Conservation (phyloP, 2,113 vertebrate genomes). For the Peromyscus maniculatus region DNA sequence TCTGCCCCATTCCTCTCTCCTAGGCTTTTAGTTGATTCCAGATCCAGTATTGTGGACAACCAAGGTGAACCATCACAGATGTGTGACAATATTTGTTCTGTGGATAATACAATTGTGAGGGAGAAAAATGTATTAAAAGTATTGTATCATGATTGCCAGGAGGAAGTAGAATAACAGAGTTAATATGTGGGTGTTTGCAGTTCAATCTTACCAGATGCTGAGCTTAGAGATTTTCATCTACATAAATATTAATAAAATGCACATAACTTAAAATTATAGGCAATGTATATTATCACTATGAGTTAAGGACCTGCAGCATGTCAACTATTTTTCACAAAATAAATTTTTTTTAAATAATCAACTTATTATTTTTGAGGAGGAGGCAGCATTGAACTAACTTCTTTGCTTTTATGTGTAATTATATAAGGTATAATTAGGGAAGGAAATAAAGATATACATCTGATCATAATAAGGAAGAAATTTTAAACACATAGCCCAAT, state of each 20-base stretch:
- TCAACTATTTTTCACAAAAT: neutral
- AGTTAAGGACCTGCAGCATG: neutral
- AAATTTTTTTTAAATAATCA: neutral
- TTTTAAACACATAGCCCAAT: too few species aligned
- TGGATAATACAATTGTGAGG: neutral
- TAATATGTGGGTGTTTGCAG: too few species aligned
- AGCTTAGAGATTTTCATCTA: neutral
- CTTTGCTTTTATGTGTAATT: neutral
- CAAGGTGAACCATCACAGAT: neutral
- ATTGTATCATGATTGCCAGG: neutral
- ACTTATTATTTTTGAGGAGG: neutral
- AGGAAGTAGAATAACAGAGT: too few species aligned
- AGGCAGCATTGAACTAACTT: neutral
- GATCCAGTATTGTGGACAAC: neutral
- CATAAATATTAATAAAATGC: neutral
- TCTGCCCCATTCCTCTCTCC: too few species aligned
- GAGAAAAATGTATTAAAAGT: neutral
- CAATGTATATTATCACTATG: neutral
- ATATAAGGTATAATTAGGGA: neutral
- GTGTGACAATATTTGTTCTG: neutral
- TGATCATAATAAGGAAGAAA: neutral
- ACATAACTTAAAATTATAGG: too few species aligned
- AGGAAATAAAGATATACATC: neutral
- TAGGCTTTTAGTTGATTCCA: too few species aligned
- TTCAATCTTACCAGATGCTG: too few species aligned